These are phyloP conservation scores for Fregata magnificens DNA, from an alignment of 2,113 vertebrate species.

Conservation along the genomic window DNA sequence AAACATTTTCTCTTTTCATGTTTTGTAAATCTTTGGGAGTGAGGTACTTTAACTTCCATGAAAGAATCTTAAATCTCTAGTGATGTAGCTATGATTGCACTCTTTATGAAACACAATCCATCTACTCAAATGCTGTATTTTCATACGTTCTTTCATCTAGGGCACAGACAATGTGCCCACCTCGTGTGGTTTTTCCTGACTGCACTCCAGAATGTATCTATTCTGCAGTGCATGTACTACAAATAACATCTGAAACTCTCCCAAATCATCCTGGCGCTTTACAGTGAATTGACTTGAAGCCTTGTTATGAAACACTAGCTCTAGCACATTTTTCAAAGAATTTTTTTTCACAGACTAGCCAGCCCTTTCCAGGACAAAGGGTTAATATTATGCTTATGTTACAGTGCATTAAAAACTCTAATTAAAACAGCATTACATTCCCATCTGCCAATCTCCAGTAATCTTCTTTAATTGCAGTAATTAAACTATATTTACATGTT, in stretches of 20 bases:
- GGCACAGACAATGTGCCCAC: neutral
- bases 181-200: neutral
- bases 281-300: neutral
- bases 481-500: conserved; percentile 99
- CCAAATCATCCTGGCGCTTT: neutral
- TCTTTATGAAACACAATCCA: conserved; percentile 55
- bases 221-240: neutral
- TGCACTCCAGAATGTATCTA: neutral
- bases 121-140: conserved; percentile 8
- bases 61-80: conserved; percentile 52
- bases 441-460: conserved; percentile 99
- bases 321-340: conserved; percentile 61
- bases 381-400: conserved; percentile 99
- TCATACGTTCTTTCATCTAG: neutral
- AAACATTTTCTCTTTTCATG: conserved; percentile 59
- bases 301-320: conserved; percentile 61
- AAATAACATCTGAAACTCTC: neutral
- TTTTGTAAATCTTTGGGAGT: conserved; percentile 58
- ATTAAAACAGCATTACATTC: conserved; percentile 99
- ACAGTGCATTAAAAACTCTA: conserved; percentile 99
- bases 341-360: conserved; percentile 78
- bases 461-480: conserved; percentile 99
- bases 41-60: conserved; percentile 53
- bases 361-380: conserved; percentile 89
- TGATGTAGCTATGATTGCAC: conserved; percentile 28